Conservation (phyloP, 2,888 invertebrate genomes). For the Belgica antarctica region DNA sequence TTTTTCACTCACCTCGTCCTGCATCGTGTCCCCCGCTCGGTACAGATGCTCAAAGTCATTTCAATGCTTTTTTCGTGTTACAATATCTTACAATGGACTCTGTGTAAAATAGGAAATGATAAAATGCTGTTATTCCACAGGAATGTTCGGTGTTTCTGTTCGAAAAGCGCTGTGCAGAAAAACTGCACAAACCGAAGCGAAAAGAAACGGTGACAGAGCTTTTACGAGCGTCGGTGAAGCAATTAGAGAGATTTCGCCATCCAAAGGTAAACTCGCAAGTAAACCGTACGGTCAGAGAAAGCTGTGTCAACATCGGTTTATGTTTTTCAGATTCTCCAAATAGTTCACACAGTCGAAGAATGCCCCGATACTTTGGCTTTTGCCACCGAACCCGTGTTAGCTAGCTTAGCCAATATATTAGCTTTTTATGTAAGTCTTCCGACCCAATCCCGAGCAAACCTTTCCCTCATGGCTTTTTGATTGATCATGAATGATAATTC, state of each 20-base stretch:
- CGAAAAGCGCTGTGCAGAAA: constrained; percentile 89
- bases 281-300: constrained; percentile 55
- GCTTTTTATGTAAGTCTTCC: constrained; percentile 68
- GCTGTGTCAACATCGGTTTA: background rate
- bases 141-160: constrained; percentile 92
- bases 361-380: constrained; percentile 86
- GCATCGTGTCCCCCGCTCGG: background rate
- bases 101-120: background rate
- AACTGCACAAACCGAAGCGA: constrained; percentile 85
- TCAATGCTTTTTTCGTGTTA: background rate
- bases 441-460: background rate
- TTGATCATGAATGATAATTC: background rate
- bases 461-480: background rate
- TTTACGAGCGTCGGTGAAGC: constrained; percentile 72
- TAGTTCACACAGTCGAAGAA: constrained; percentile 74
- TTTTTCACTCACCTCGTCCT: background rate
- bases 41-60: background rate
- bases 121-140: constrained; percentile 57
- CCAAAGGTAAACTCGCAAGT: constrained; percentile 61
- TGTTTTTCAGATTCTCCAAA: constrained; percentile 59
- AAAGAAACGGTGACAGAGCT: constrained; percentile 91
- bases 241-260: constrained; percentile 79
- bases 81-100: background rate
- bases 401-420: constrained; percentile 84
- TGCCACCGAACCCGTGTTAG: constrained; percentile 87